These are phyloP conservation scores for Eulimnadia texana DNA, from an alignment of 1,140 invertebrate genomes.

Conservation along the genomic window DNA sequence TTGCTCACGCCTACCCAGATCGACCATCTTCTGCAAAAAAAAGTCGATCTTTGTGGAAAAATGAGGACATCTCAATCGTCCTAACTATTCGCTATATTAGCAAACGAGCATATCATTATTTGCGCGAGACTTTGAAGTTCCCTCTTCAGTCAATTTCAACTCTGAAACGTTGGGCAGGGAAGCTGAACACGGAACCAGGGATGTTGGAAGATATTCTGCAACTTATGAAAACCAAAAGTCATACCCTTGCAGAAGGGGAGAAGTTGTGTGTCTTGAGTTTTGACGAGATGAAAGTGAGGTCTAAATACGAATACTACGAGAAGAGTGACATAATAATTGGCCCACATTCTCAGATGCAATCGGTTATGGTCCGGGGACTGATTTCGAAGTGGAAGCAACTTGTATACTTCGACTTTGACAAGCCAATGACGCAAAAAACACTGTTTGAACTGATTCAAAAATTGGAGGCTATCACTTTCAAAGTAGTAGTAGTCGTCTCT, in stretches of 20 bases:
- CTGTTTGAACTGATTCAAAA: constrained; percentile 9
- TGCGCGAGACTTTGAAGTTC: not conserved
- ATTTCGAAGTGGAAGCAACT: constrained; percentile 28
- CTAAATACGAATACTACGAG: constrained; percentile 25
- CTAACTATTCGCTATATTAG: not conserved
- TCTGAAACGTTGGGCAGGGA: not conserved
- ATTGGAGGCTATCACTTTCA: constrained; percentile 19
- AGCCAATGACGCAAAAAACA: constrained; percentile 24
- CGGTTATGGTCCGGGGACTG: constrained; percentile 24
- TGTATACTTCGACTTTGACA: constrained; percentile 27
- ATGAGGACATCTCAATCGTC: not conserved
- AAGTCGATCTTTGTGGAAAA: not conserved
- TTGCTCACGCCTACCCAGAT: not conserved
- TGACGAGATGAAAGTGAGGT: not conserved
- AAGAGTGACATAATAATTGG: constrained; percentile 26
- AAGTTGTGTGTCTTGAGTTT: not conserved
- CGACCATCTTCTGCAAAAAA: not conserved
- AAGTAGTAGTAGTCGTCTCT: constrained; percentile 25
- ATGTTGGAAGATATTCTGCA: not conserved
- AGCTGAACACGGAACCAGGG: not conserved
- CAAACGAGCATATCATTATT: not conserved
- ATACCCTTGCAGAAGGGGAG: not conserved
- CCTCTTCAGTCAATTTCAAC: not conserved
- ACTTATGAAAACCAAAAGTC: not conserved
- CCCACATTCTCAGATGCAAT: constrained; percentile 26